Conservation (phyloP, 2,797 vertebrate species). For the Atherinosoma microstoma region DNA sequence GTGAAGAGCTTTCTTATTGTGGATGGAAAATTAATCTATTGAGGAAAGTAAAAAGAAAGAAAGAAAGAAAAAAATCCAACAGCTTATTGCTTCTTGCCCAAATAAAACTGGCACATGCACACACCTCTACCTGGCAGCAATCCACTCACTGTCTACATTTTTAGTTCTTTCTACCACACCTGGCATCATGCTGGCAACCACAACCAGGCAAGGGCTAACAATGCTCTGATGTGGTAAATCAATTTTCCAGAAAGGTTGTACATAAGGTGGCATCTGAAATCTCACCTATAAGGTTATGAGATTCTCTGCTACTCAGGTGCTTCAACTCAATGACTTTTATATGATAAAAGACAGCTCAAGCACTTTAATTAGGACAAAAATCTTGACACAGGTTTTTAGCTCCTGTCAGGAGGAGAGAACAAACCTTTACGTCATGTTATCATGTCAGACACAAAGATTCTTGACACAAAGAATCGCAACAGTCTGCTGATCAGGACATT, state of each 20-base stretch:
- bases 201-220: conserved; percentile 59
- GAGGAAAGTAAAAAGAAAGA: conserved; percentile 72
- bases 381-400: conserved; percentile 41
- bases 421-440: conserved; percentile 43
- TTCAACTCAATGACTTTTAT: conserved; percentile 16
- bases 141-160: conserved; percentile 62
- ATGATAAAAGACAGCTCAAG: conserved; percentile 4
- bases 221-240: conserved; percentile 72
- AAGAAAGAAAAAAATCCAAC: conserved; percentile 58
- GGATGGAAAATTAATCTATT: conserved; percentile 59
- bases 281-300: conserved; percentile 35
- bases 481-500: conserved; percentile 63
- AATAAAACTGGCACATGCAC: conserved; percentile 65
- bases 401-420: conserved; percentile 34
- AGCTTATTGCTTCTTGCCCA: conserved; percentile 53
- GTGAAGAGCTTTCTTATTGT: conserved; percentile 73
- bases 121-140: conserved; percentile 67
- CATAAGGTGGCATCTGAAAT: conserved; percentile 55
- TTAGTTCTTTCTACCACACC: conserved; percentile 67
- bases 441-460: conserved; percentile 32
- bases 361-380: conserved; percentile 16
- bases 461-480: conserved; percentile 49
- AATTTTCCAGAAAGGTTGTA: conserved; percentile 60
- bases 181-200: conserved; percentile 65
- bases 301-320: conserved; percentile 31